Base-by-base conservation (phyloP, 2,888 invertebrate genomes). In the Abrostola triplasia region DNA sequence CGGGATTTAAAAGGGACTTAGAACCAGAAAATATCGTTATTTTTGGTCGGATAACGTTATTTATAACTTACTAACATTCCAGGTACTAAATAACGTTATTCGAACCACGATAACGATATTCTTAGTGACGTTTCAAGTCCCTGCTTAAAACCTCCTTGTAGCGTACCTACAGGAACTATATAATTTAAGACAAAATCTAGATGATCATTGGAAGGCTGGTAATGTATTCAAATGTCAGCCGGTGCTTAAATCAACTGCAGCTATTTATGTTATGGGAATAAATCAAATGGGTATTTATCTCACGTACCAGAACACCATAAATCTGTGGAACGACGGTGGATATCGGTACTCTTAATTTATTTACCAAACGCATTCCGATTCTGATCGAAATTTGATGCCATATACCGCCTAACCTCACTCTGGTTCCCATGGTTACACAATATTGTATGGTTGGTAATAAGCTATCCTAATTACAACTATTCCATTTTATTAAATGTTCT, bases 201-300 rank as follows among this genome's bases (percentile, higher is more conserved):
- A 73, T 57, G 41, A n/a, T 50, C 68, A 49, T 66, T 63, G 59
- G 68, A 64, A 56, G 58, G 57, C 61, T 48, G 53, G 64, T 67
- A 63, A 55, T n/a, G 58, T 51, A 67, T 57, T 67, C 55, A 64
- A 76, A 79, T 67, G 65, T 67, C 76, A 70, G 13, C 40, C 55
- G 56, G 51, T 58, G 38, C 53, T 67, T 51, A 63, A 68, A 73
- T 66, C 67, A 73, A 67, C 57, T 35, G 42, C 44, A 59, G 66
- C 67, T 49, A 67, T 78, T 73, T 77, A 78, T 68, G 55, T 62
- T 59, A 60, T 64, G 53, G 50, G 60, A 64, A 68, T 64, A 79
- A 74, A 74, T 73, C 59, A 67, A 63, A 36, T 42, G 13, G 37
- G 37, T 58, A 73, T 67, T 64, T 74, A 69, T 76, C 65, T 59